Conservation (phyloP, 2,888 invertebrate species). For the Gnatocerus cornutus region DNA sequence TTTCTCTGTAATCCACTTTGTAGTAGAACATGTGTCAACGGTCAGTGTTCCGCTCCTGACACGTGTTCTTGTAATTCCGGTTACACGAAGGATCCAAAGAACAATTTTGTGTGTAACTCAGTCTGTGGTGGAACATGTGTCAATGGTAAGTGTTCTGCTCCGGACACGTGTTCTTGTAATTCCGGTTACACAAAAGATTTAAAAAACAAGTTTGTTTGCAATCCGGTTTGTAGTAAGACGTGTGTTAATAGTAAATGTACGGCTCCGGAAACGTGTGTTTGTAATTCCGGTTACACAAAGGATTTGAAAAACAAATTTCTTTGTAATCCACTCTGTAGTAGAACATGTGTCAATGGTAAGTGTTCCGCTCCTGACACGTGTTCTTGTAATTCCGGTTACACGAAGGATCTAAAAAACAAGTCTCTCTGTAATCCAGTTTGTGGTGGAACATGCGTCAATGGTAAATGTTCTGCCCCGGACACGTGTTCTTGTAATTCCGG, state of each 20-base stretch:
- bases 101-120: constrained; percentile 62
- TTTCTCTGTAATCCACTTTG: constrained; percentile 45
- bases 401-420: constrained; percentile 50
- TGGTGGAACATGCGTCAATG: constrained; percentile 66
- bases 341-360: constrained; percentile 52
- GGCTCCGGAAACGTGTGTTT: constrained; percentile 62
- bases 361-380: constrained; percentile 62
- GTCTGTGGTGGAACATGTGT: constrained; percentile 55
- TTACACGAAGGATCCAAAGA: constrained; percentile 45
- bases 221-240: constrained; percentile 52
- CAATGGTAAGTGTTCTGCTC: constrained; percentile 61
- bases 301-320: constrained; percentile 49
- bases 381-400: constrained; percentile 69
- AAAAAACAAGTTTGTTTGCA: constrained; percentile 54
- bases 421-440: constrained; percentile 55
- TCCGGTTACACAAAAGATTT: constrained; percentile 62
- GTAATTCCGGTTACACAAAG: constrained; percentile 49
- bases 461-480: constrained; percentile 69
- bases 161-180: constrained; percentile 65
- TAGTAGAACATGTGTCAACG: constrained; percentile 65
- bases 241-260: constrained; percentile 71
- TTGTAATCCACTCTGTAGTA: constrained; percentile 63
- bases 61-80: constrained; percentile 54
- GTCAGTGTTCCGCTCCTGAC: constrained; percentile 69
- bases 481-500: constrained; percentile 54